Conservation (phyloP, 2,888 invertebrate genomes). For the Eutolmus rufibarbis region DNA sequence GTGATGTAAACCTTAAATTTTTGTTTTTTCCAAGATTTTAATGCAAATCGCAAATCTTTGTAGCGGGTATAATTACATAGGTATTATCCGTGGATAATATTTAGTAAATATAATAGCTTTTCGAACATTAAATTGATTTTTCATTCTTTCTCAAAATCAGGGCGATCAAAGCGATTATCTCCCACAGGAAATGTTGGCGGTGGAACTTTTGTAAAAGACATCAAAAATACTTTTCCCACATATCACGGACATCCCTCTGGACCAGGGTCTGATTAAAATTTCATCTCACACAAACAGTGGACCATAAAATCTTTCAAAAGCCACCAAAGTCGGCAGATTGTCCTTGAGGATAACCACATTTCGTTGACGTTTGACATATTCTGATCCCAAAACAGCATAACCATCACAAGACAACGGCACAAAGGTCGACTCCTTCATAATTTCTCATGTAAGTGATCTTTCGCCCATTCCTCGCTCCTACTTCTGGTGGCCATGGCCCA, state of each 20-base stretch:
- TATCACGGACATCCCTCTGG: slow-evolving; percentile 16
- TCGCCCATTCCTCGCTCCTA: slow-evolving; percentile 31
- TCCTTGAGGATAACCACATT: slow-evolving; percentile 45
- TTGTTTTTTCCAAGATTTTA: no score
- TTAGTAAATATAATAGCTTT: no score
- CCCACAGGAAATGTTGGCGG: background rate
- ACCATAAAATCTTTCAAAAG: slow-evolving; percentile 43
- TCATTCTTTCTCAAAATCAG: background rate
- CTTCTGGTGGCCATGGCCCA: background rate
- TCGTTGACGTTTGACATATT: slow-evolving; percentile 47
- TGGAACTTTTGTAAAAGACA: background rate
- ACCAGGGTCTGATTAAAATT: slow-evolving; percentile 43
- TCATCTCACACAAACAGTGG: slow-evolving; percentile 44
- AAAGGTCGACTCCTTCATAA: slow-evolving; percentile 43
- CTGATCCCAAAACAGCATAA: slow-evolving; percentile 39
- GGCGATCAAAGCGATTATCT: background rate
- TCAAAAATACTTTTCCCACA: slow-evolving; percentile 39
- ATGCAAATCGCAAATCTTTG: no score
- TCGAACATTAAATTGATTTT: no score
- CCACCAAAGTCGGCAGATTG: slow-evolving; percentile 43
- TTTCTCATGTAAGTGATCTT: slow-evolving; percentile 42
- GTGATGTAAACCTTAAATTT: no score
- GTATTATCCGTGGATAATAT: no score
- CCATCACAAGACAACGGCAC: slow-evolving; percentile 38
- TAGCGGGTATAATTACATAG: no score